phyloP scores from a whole-genome alignment of 2,797 vertebrate species.

The Pogoniulus pusillus region DNA sequence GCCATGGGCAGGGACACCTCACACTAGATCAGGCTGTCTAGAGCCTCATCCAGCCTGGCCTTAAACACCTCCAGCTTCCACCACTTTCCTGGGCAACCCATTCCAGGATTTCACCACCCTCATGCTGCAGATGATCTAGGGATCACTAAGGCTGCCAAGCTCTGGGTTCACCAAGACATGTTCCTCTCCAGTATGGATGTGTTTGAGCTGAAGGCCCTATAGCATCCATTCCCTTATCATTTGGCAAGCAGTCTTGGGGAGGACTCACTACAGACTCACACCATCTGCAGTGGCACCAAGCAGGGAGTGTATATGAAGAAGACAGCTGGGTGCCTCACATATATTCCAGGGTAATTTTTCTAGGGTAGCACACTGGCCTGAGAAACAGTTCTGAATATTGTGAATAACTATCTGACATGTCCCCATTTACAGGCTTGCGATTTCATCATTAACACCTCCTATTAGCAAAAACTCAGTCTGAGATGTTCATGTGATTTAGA shows the following conservation, averaged over 20 bases:
- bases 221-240: not conserved
- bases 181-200: not conserved
- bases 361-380: not conserved
- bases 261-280: not conserved
- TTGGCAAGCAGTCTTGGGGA: not conserved
- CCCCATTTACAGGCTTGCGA: not conserved
- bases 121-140: no score
- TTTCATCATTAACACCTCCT: slow-evolving; percentile 41
- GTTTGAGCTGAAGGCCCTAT: not conserved
- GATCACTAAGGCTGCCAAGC: not conserved
- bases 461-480: slow-evolving; percentile 29
- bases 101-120: no score
- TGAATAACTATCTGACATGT: not conserved
- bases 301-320: not conserved
- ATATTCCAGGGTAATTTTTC: slow-evolving; percentile 18
- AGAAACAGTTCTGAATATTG: not conserved
- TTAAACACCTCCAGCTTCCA: no score
- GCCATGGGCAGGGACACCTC: no score
- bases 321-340: not conserved
- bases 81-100: no score
- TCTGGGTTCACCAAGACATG: not conserved
- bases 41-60: no score
- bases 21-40: no score
- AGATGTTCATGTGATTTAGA: slow-evolving; percentile 51
- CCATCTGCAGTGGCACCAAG: not conserved